Conservation (phyloP, 2,797 vertebrate genomes). For the Streptopelia turtur region DNA sequence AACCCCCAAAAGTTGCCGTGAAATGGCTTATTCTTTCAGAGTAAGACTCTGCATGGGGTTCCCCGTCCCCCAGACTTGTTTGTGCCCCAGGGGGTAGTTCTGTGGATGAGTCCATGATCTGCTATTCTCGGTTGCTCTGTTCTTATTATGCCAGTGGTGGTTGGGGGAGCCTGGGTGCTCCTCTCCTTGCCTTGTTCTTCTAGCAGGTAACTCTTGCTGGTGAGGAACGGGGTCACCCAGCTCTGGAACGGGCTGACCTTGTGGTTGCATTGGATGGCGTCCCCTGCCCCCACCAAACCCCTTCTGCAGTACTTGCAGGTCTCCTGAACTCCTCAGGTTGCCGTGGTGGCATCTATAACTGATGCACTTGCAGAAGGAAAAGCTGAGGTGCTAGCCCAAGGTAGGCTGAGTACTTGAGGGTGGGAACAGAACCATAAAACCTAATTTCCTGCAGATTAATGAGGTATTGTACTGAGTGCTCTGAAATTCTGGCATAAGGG, state of each 20-base stretch:
- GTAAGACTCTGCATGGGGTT: background rate
- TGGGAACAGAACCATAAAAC: background rate
- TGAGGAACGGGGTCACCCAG: background rate
- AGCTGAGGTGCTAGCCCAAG: background rate
- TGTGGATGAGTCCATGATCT: background rate
- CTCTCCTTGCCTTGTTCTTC: background rate
- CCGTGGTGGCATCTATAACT: background rate
- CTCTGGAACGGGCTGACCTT: background rate
- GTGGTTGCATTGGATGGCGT: background rate
- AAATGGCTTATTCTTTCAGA: background rate
- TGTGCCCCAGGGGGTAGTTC: background rate
- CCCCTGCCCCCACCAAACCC: background rate
- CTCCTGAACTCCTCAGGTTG: background rate
- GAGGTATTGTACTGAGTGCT: background rate
- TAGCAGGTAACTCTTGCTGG: background rate
- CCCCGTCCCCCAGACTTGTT: background rate
- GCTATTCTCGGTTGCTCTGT: background rate
- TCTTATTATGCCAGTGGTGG: background rate
- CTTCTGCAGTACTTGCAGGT: background rate
- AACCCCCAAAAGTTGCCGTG: background rate
- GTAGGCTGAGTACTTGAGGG: background rate
- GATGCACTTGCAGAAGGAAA: background rate
- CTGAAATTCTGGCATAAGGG: background rate
- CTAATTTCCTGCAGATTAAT: background rate
- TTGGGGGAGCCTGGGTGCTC: background rate